These are phyloP conservation scores for Campylorhamphus procurvoides DNA, from an alignment of 2,113 vertebrate species.

Conservation along the genomic window DNA sequence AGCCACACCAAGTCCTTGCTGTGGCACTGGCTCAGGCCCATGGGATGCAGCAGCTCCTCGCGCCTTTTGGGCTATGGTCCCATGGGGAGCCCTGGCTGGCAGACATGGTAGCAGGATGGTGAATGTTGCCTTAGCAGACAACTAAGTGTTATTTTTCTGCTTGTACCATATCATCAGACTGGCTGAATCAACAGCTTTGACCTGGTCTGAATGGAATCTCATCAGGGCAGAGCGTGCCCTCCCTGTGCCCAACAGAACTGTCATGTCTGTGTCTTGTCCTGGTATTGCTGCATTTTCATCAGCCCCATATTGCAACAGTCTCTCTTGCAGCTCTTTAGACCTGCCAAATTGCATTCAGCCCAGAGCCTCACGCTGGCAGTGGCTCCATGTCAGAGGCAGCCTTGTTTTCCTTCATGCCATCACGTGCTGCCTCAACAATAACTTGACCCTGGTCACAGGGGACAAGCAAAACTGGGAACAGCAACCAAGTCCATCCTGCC, in stretches of 20 bases:
- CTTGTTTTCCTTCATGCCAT: neutral
- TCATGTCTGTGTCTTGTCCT: neutral
- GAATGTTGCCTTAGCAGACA: neutral
- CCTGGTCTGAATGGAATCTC: neutral
- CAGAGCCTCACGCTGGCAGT: neutral
- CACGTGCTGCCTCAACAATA: neutral
- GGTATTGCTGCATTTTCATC: neutral
- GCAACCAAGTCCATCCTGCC: neutral
- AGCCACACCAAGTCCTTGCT: neutral
- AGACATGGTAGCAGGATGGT: neutral
- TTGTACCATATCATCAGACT: neutral
- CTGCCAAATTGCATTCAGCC: neutral
- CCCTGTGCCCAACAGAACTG: neutral
- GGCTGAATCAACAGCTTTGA: neutral
- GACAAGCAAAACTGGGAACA: neutral
- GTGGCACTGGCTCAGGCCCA: neutral
- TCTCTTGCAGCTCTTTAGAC: neutral
- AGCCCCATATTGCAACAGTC: rapidly evolving
- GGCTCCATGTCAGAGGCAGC: neutral
- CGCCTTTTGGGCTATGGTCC: neutral
- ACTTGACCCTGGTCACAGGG: neutral
- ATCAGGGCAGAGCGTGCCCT: neutral
- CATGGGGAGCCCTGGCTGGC: neutral
- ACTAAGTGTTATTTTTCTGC: neutral
- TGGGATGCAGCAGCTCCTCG: neutral